A percentile compares a stretch with the other conserved stretches of the same genome.
Evolutionary conservation across 2,888 invertebrate species (phyloP).

Genomic region (Eristalis pertinax): DNA sequence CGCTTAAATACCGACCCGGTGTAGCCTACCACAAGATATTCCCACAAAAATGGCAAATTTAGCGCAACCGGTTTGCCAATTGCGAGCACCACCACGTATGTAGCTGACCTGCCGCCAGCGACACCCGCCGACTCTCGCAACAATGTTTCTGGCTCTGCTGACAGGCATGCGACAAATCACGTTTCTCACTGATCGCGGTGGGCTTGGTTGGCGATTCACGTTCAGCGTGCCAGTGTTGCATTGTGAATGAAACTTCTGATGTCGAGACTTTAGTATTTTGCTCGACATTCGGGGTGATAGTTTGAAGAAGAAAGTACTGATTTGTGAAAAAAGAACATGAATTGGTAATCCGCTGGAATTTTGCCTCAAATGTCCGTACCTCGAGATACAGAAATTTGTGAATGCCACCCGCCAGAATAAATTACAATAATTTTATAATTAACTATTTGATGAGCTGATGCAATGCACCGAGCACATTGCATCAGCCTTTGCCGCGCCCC

Average conservation of each 20-base stretch:
- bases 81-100: constrained; percentile 1
- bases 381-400: neutral
- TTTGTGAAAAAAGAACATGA: neutral
- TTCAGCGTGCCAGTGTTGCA: constrained; percentile 43
- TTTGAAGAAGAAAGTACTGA: neutral
- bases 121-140: constrained; percentile 35
- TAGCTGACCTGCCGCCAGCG: constrained; percentile 21
- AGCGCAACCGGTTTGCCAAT: constrained; percentile 53
- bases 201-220: neutral
- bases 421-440: constrained; percentile 14
- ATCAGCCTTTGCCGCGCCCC: constrained; percentile 78
- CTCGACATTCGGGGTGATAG: neutral
- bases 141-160: constrained; percentile 9
- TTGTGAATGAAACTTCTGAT: neutral
- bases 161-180: constrained; percentile 15
- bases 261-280: constrained; percentile 1
- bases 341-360: neutral
- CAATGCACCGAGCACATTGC: constrained; percentile 78
- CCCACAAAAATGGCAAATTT: constrained; percentile 43
- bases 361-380: neutral
- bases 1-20: constrained; percentile 59
- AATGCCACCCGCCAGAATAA: neutral
- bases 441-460: constrained; percentile 74
- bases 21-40: constrained; percentile 20
- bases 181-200: constrained; percentile 2